These are phyloP conservation scores for Chelonus insularis DNA, from an alignment of 1,140 invertebrate species.

Conservation along the genomic window DNA sequence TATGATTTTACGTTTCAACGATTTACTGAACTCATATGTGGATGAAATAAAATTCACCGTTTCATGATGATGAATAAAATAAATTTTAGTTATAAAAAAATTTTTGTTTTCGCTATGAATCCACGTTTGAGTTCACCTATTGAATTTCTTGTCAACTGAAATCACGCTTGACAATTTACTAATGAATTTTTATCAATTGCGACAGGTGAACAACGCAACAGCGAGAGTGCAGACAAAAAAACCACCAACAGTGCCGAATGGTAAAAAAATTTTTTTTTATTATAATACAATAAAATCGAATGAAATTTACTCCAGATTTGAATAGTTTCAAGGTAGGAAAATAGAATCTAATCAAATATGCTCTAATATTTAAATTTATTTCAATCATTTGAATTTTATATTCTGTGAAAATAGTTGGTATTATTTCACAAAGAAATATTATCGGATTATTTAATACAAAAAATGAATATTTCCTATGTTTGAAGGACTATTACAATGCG, in stretches of 20 bases:
- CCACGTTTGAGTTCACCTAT: slow-evolving; percentile 6
- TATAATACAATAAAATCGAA: background rate
- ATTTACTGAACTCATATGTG: slow-evolving; percentile 6
- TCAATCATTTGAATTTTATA: too few species aligned
- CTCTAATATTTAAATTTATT: too few species aligned
- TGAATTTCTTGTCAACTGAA: background rate
- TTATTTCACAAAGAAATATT: too few species aligned
- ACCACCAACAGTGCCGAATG: slow-evolving; percentile 88
- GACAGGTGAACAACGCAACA: slow-evolving; percentile 97
- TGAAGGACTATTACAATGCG: too few species aligned
- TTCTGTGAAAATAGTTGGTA: too few species aligned
- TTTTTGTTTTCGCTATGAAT: background rate
- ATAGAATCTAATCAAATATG: too few species aligned
- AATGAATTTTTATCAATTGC: slow-evolving; percentile 31
- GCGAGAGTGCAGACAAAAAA: slow-evolving; percentile 98
- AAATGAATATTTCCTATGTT: too few species aligned
- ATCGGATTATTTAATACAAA: too few species aligned
- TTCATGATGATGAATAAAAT: background rate
- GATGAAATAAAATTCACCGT: background rate
- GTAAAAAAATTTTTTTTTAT: slow-evolving; percentile 60
- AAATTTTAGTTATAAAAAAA: background rate
- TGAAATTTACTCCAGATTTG: too few species aligned
- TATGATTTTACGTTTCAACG: slow-evolving; percentile 1
- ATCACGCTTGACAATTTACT: background rate
- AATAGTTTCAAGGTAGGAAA: too few species aligned